Evolutionary conservation across 2,888 invertebrate species (phyloP).

Genomic region (Zeuzera pyrina): DNA sequence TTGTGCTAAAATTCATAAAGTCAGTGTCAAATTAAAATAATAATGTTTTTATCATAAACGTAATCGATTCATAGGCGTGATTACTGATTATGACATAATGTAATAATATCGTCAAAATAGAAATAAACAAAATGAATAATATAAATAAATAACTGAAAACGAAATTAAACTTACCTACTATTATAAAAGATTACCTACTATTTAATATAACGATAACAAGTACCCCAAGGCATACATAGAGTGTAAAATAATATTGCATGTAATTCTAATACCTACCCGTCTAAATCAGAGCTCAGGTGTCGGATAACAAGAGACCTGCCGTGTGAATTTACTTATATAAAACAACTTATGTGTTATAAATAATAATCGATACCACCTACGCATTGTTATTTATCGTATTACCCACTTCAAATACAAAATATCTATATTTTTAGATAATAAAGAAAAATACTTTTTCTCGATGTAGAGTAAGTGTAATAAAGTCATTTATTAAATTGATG

Average conservation of each 20-base stretch:
- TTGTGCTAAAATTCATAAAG: too few species aligned
- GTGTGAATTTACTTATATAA: slow-evolving; percentile 44
- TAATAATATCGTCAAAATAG: background rate
- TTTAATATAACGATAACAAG: background rate
- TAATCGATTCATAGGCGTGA: too few species aligned
- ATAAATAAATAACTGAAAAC: background rate
- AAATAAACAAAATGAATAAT: background rate
- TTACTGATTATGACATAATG: background rate
- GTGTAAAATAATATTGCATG: slow-evolving; percentile 56
- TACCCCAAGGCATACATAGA: background rate
- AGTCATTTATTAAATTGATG: too few species aligned
- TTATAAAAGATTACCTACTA: background rate
- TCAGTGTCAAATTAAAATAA: too few species aligned
- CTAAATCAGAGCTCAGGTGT: slow-evolving; percentile 39
- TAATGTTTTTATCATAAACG: too few species aligned
- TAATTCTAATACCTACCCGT: slow-evolving; percentile 48
- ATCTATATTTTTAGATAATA: too few species aligned
- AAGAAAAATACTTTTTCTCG: too few species aligned
- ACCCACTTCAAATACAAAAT: too few species aligned
- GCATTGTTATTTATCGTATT: too few species aligned
- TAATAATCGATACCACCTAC: too few species aligned
- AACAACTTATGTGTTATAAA: too few species aligned
- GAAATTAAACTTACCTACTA: background rate
- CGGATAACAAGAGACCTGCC: slow-evolving; percentile 28
- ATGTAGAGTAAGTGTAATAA: too few species aligned